Conservation (phyloP, 64 coral and sea anemone species). For the Cladopsammia gracilis region DNA sequence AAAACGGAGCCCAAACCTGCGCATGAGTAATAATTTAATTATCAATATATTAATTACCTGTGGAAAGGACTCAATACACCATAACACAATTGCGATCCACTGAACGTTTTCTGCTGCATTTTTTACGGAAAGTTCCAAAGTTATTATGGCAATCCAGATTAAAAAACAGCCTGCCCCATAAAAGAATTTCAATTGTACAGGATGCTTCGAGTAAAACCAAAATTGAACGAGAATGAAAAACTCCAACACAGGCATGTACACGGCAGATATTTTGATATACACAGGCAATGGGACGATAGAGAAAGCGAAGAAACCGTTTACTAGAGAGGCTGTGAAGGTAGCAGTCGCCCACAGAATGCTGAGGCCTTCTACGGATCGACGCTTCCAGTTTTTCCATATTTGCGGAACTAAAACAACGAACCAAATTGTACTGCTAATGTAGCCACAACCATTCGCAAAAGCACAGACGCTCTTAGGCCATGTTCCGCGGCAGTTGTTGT, state of each 20-base stretch:
- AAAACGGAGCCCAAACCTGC: too few relatives aligned
- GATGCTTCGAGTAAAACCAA: constrained; percentile 58
- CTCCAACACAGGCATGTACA: constrained; percentile 57
- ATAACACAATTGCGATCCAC: constrained; percentile 69
- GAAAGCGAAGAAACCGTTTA: constrained; percentile 63
- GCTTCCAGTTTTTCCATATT: constrained; percentile 62
- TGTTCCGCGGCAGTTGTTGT: constrained; percentile 38
- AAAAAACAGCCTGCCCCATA: constrained; percentile 41
- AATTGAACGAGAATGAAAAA: constrained; percentile 53
- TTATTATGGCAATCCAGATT: constrained; percentile 43
- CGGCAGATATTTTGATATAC: constrained; percentile 33
- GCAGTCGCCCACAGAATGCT: constrained; percentile 73
- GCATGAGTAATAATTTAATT: too few relatives aligned
- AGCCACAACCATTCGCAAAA: constrained; percentile 51
- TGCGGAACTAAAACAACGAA: constrained; percentile 57
- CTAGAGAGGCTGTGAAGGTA: constrained; percentile 66
- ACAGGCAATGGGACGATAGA: constrained; percentile 8
- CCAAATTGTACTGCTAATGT: constrained; percentile 46
- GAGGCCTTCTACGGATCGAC: constrained; percentile 56
- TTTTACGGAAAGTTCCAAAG: constrained; percentile 16
- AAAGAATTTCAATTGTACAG: background rate
- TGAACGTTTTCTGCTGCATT: constrained; percentile 18
- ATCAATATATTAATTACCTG: constrained; percentile 28
- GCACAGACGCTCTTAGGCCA: constrained; percentile 1
- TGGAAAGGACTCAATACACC: constrained; percentile 60